Evolutionary conservation across 2,888 invertebrate species (phyloP), one percentile per base, ranked within the genome.

Genomic region (Drosophila siamana): DNA sequence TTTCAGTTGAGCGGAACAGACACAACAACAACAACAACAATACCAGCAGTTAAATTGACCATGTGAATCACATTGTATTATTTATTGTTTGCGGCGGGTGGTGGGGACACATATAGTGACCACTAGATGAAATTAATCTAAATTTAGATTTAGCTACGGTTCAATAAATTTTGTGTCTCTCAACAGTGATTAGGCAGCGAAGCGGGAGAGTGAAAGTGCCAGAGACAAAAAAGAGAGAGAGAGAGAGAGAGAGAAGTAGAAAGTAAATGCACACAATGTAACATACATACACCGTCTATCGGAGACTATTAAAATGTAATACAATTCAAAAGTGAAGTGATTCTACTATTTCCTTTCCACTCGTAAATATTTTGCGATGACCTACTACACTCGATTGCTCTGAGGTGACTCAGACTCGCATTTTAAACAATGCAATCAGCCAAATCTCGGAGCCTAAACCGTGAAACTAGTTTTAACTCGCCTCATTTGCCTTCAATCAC

Each of bases 391-490:
- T 30, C 7, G n/a, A n/a, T 19, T 30, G 16, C 7, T 19, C 1
- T 13, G 16, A 50, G 50, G 50, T 50, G 50, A 50, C 33, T 50
- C 50, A 48, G 22, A 4, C 19, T 26, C 26, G 8, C 8, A 30
- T 16, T 33, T 44, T 44, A 30, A 43, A 33, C 33, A 44, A 44
- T 33, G 22, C 9, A 40, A 51, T 72, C 15, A 5, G 36, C 15
- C 36, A 44, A 13, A 57, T 51, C 57, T 51, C 22, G 0, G 33
- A 26, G 26, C 24, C 15, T 16, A 26, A 38, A 16, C 24, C 33
- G 8, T 1, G 15, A 56, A 72, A 72, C 73, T 52, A 40, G 73
- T 63, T 68, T 60, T 0, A 47, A 46, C 33, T 26, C 22, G 50
- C 15, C 54, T 51, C 26, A 47, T 19, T 72, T 55, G 54, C 57